These are phyloP conservation scores for Heliocidaris tuberculata DNA, from an alignment of 35 echinoderm and acorn worm genomes.

Conservation along the genomic window DNA sequence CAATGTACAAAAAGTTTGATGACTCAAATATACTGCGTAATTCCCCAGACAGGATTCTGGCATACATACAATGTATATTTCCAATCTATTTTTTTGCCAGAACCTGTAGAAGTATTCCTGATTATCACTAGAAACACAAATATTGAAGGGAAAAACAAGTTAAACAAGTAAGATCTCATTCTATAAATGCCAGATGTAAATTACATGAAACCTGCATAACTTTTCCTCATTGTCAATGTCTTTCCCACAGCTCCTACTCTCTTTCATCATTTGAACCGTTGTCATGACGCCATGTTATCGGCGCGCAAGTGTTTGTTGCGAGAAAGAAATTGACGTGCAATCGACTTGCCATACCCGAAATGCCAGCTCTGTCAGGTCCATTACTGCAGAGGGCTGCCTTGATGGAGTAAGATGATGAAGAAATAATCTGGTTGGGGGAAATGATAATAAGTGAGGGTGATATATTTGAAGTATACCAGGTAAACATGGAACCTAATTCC, in stretches of 20 bases:
- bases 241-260: not conserved
- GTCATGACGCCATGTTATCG: conserved; percentile 1
- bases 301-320: not conserved
- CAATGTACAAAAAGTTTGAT: not conserved
- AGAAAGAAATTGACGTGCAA: conserved; percentile 1
- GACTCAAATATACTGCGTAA: not conserved
- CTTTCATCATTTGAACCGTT: not conserved
- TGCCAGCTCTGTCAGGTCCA: not conserved
- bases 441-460: not conserved
- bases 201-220: not conserved
- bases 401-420: not conserved
- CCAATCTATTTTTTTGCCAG: not conserved
- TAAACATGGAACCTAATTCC: not conserved
- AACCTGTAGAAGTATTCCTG: not conserved
- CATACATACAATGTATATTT: not conserved
- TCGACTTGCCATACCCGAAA: conserved; percentile 8
- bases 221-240: not conserved
- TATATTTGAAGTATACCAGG: not conserved
- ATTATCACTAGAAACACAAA: not conserved
- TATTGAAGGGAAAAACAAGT: not conserved
- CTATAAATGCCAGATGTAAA: not conserved
- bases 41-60: not conserved
- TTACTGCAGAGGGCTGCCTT: not conserved
- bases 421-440: not conserved
- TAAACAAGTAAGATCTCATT: not conserved